A percentile compares a stretch with the other conserved stretches of the same genome.
These are phyloP conservation scores for Adelges cooleyi DNA, from an alignment of 1,140 invertebrate species.

Conservation along the genomic window DNA sequence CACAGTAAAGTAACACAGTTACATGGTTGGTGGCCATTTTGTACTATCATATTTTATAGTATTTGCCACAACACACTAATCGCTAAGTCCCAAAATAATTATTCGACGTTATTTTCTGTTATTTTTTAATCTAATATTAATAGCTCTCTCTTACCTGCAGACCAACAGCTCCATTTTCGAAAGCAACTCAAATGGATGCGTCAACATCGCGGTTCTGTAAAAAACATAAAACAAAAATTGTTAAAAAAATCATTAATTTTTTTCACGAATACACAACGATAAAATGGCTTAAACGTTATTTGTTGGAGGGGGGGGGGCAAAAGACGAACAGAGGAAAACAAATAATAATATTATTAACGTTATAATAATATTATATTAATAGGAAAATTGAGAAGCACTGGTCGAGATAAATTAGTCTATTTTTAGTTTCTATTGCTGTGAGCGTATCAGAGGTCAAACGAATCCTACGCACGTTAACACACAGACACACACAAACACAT, in stretches of 20 bases:
- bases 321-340: background rate
- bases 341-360: background rate
- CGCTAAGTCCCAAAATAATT: no score
- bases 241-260: background rate
- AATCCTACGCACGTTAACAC: conserved; percentile 17
- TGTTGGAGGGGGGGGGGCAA: no score
- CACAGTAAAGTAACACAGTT: no score
- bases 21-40: no score
- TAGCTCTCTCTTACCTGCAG: conserved; percentile 16
- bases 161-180: conserved; percentile 27
- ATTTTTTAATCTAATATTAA: no score
- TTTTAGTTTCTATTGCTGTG: conserved; percentile 9
- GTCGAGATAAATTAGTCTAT: conserved; percentile 24
- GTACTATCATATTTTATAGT: no score
- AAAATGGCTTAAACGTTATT: no score
- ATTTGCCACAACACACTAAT: no score
- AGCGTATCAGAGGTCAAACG: conserved; percentile 27
- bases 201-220: conserved; percentile 9
- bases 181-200: background rate
- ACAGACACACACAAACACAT: no score
- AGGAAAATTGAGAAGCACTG: conserved; percentile 25
- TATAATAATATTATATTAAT: no score
- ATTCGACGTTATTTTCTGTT: no score
- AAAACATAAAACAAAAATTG: background rate
- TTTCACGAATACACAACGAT: background rate